These are phyloP conservation scores for Harpalus rubripes DNA, from an alignment of 2,888 invertebrate genomes.

Conservation along the genomic window DNA sequence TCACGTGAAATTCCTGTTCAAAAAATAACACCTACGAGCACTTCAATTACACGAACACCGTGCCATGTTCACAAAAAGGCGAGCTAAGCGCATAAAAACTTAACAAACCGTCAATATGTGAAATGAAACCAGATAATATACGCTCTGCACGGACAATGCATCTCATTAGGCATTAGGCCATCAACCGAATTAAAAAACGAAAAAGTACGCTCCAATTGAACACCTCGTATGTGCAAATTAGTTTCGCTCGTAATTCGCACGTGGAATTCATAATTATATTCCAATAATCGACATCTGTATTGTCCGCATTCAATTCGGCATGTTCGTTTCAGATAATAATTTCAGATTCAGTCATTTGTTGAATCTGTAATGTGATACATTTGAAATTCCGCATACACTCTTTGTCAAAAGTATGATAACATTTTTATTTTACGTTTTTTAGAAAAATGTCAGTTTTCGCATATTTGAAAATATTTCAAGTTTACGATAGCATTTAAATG, in stretches of 20 bases:
- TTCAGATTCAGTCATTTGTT: too few relatives aligned
- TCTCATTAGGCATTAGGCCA: slow-evolving; percentile 22
- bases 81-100: slow-evolving; percentile 10
- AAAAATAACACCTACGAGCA: slow-evolving; percentile 41
- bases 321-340: neutral
- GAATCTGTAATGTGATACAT: too few relatives aligned
- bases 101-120: slow-evolving; percentile 36
- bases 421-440: too few relatives aligned
- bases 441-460: too few relatives aligned
- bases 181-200: slow-evolving; percentile 10
- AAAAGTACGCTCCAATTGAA: neutral
- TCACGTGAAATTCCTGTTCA: slow-evolving; percentile 28
- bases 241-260: slow-evolving; percentile 10
- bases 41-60: slow-evolving; percentile 23
- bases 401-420: too few relatives aligned
- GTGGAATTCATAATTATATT: slow-evolving; percentile 32
- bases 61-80: neutral
- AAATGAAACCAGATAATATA: slow-evolving; percentile 18
- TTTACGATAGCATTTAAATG: too few relatives aligned
- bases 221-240: slow-evolving; percentile 15
- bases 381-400: too few relatives aligned
- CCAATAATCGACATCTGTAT: neutral
- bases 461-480: too few relatives aligned
- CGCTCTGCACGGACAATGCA: slow-evolving; percentile 15
- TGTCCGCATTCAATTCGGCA: neutral